Base-by-base conservation (phyloP, 30 jellyfish, hydroid and myxozoan genomes). In the Clytia hemisphaerica region DNA sequence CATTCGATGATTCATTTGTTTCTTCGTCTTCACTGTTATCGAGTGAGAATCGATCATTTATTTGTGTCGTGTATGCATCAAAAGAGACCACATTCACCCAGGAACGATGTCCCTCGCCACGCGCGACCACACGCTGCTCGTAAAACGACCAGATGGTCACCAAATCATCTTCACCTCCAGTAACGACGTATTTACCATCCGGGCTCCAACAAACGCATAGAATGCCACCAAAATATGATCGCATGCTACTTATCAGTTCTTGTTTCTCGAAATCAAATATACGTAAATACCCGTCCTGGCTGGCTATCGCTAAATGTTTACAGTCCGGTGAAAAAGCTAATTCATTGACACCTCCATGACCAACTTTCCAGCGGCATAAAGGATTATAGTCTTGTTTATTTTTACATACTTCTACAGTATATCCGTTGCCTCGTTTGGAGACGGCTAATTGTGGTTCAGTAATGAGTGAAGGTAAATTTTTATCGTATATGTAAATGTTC, bases 181-280 rank as follows among this genome's bases (percentile, higher is more conserved):
- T 88, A 1, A 88, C 93, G 19, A 88, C 80, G 49, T 88, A 88
- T 27, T 71, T 76, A 16, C 97, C 97, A 65, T 88, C 97, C 14
- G 97, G 97, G 69, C 97, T 88, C 97, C 97, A 88, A 6, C 93
- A 78, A 15, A 88, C 97, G 24, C 94, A 72, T 35, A 88, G 75
- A 62, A 88, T 55, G 45, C 97, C 97, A 29, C 94, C 97, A 74
- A 88, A 88, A 61, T 88, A 88, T 46, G 93, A 72, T 33, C 94
- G 67, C 97, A 88, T 88, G 51, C 75, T 25, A 12, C 94, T 87
- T 37, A 88, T 70, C 51, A 88, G 75, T 57, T 88, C 97, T 58
- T 78, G 94, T 42, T 67, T 67, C 42, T 88, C 97, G 45, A 80
- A 88, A 42, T 88, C 93, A 63, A 88, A 88, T 5, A 88, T 94